Evolutionary conservation across 2,888 invertebrate species (phyloP).

Genomic region (Perdita meconis): DNA sequence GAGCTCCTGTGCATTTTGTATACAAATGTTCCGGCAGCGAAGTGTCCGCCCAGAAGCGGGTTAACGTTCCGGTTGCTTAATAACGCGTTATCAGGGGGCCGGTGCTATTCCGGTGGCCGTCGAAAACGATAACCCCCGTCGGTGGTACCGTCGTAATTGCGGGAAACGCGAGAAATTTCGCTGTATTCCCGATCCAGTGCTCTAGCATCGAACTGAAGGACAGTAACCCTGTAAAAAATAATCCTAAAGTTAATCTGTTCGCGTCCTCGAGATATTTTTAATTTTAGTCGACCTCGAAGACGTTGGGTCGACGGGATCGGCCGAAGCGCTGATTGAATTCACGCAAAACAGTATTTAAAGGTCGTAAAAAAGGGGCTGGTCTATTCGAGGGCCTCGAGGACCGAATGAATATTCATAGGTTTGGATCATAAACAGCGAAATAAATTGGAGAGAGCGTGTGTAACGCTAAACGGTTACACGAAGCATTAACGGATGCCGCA

Average conservation of each 20-base stretch:
- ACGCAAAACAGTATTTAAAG: slow-evolving; percentile 34
- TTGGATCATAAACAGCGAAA: slow-evolving; percentile 49
- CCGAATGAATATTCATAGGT: slow-evolving; percentile 48
- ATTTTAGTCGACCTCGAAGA: slow-evolving; percentile 3
- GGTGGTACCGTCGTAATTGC: slow-evolving; percentile 8
- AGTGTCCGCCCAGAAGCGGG: slow-evolving; percentile 33
- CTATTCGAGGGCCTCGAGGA: slow-evolving; percentile 1
- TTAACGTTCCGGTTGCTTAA: slow-evolving; percentile 47
- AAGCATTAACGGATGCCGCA: slow-evolving; percentile 25
- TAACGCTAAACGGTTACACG: slow-evolving; percentile 56
- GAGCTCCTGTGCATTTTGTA: slow-evolving; percentile 49
- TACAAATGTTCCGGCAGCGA: slow-evolving; percentile 37
- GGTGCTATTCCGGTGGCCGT: background rate
- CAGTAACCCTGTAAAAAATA: too few species aligned
- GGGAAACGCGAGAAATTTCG: slow-evolving; percentile 14
- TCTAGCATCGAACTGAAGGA: too few species aligned
- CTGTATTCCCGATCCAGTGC: background rate
- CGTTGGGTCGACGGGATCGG: slow-evolving; percentile 18
- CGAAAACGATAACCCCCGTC: slow-evolving; percentile 13
- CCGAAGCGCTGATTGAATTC: slow-evolving; percentile 34
- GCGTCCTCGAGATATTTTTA: too few species aligned
- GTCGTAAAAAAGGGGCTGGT: slow-evolving; percentile 39
- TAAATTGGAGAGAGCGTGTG: slow-evolving; percentile 52
- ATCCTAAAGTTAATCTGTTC: too few species aligned
- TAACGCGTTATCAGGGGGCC: slow-evolving; percentile 39